These are phyloP conservation scores for Ovibos moschatus DNA, from an alignment of 2,113 vertebrate species.

Conservation along the genomic window DNA sequence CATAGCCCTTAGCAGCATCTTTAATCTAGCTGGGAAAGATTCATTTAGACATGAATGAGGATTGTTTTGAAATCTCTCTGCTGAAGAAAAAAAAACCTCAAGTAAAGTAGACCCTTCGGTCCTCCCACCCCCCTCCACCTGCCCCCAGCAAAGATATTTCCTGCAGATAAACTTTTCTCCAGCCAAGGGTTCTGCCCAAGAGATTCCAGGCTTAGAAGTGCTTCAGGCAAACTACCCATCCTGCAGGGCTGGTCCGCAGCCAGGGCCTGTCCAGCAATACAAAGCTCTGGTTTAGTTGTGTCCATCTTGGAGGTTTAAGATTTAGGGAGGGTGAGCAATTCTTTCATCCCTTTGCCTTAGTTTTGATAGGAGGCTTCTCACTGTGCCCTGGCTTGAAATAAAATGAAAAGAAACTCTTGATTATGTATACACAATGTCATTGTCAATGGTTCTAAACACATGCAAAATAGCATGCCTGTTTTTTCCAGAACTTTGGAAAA, in stretches of 20 bases:
- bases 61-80: conserved; percentile 3
- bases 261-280: not conserved
- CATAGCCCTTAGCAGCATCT: not conserved
- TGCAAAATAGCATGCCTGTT: not conserved
- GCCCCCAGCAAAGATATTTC: conserved; percentile 22
- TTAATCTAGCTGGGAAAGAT: not conserved
- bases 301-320: not conserved
- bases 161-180: conserved; percentile 33
- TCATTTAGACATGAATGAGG: not conserved
- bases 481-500: not conserved
- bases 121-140: not conserved
- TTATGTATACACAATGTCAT: not conserved
- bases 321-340: not conserved
- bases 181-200: not conserved
- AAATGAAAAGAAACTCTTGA: not conserved
- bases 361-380: not conserved
- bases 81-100: not conserved
- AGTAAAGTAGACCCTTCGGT: not conserved
- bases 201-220: not conserved
- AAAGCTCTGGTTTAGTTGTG: not conserved
- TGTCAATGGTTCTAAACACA: not conserved
- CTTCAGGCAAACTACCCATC: not conserved
- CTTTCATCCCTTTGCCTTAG: conserved; percentile 8
- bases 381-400: not conserved
- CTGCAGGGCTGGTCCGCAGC: not conserved